phyloP scores from a whole-genome alignment of 1,140 invertebrate species.

The Magallana angulata region DNA sequence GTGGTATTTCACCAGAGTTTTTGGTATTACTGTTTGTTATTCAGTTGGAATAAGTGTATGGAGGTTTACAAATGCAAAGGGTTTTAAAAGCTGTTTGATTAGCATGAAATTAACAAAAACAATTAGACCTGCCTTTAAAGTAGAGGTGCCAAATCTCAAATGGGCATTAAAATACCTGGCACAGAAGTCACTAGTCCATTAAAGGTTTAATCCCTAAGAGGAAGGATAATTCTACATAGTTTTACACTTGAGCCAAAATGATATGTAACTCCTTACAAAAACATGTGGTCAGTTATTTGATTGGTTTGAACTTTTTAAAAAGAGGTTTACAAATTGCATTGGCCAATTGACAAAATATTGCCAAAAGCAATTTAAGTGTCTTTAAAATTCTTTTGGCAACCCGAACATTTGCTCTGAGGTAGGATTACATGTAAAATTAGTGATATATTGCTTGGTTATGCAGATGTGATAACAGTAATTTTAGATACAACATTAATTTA shows the following conservation, averaged over 20 bases:
- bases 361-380: constrained; percentile 3
- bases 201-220: background rate
- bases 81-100: background rate
- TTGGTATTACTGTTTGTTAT: too few species aligned
- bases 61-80: background rate
- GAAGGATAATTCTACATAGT: background rate
- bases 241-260: constrained; percentile 33
- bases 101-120: background rate
- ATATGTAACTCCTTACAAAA: constrained; percentile 16
- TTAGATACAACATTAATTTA: too few species aligned
- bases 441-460: background rate
- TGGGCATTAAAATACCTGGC: background rate
- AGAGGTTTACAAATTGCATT: background rate
- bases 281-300: constrained; percentile 26
- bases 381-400: background rate
- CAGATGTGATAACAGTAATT: too few species aligned
- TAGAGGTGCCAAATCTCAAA: background rate
- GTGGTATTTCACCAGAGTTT: too few species aligned
- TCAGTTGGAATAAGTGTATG: background rate
- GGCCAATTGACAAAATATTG: constrained; percentile 30
- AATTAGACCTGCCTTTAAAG: background rate
- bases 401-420: background rate
- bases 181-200: background rate
- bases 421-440: background rate
- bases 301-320: background rate